Percentiles rank a stretch among this genome's conserved stretches.
These are phyloP conservation scores for Metopolophium dirhodum DNA, from an alignment of 1,140 invertebrate species.

Conservation along the genomic window DNA sequence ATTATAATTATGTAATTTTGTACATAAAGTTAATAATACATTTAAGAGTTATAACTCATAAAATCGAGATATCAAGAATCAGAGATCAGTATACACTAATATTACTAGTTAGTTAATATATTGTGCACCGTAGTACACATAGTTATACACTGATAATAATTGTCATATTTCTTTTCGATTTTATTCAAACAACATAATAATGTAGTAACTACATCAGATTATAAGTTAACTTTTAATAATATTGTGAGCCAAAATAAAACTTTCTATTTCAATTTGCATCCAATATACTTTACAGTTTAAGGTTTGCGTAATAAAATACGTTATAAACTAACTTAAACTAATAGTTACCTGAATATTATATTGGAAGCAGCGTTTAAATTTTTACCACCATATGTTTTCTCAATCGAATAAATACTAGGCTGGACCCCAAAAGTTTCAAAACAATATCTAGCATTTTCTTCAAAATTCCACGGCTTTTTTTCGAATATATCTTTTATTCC, in stretches of 20 bases:
- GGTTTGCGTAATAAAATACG: background rate
- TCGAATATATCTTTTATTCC: slow-evolving; percentile 86
- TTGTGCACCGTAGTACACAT: no score
- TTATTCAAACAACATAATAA: background rate
- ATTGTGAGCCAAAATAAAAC: background rate
- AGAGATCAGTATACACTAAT: background rate
- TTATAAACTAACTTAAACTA: background rate
- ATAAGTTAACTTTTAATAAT: background rate
- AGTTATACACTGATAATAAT: background rate
- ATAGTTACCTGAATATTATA: slow-evolving; percentile 78
- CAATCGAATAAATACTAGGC: slow-evolving; percentile 72
- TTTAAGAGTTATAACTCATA: background rate
- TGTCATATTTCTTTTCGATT: background rate
- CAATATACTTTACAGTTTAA: background rate
- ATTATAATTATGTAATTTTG: background rate
- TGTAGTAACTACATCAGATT: background rate
- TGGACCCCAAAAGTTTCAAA: slow-evolving; percentile 73
- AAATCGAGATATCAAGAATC: background rate
- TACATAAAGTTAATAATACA: background rate
- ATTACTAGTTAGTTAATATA: no score
- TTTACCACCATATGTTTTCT: slow-evolving; percentile 82
- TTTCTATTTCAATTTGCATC: background rate
- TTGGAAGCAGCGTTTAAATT: slow-evolving; percentile 75
- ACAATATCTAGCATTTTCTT: slow-evolving; percentile 72
- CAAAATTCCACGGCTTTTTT: slow-evolving; percentile 76